Base-by-base conservation (phyloP, 2,888 invertebrate species). In the Acrobasis suavella region DNA sequence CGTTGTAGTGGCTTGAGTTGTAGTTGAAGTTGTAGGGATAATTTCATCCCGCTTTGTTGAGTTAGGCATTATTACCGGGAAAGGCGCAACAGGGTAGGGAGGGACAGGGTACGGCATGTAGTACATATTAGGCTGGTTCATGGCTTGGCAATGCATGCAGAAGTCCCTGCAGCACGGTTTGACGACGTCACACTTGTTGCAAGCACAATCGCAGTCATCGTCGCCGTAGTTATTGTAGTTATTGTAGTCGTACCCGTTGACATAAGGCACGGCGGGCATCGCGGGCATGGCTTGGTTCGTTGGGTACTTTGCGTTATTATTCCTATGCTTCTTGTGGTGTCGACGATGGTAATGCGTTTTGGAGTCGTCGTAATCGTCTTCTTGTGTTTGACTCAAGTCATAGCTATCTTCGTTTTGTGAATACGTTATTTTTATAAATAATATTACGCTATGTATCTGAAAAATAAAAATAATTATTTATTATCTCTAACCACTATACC, bases 81-180 rank as follows among this genome's bases (percentile, higher is more conserved):
- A 59, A 2, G 50, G 39, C 38, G 42, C 10, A n/a, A 42, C 42
- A 12, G 55, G 55, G n/a, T 56, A 56, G 14, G 42, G 56, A 0
- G 81, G 81, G 54, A 74, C 76, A 0, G 82, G 81, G 63, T 79
- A 83, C 0, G 83, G 82, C 0, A 82, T 66, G 17, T 80, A 69
- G 0, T 82, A 62, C 0, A 80, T 56, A 14, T 71, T 72, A 0
- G 73, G 63, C 39, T 72, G 74, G n/a, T 67, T 64, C 42, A 37
- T 51, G 6, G 32, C 14, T 10, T 60, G 51, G 54, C 80, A 80
- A 16, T 62, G 68, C 5, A 58, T 64, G 62, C 81, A 82, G 7
- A 69, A 60, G 22, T 66, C 58, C 46, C 62, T 66, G 62, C 85
- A 85, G 64, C 84, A 83, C 1, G 73, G 65, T 8, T 72, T 72